A percentile compares a stretch with the other conserved stretches of the same genome.
Evolutionary conservation across 2,888 invertebrate genomes (phyloP).

Genomic region (Ashinkailepas kermadecensis): DNA sequence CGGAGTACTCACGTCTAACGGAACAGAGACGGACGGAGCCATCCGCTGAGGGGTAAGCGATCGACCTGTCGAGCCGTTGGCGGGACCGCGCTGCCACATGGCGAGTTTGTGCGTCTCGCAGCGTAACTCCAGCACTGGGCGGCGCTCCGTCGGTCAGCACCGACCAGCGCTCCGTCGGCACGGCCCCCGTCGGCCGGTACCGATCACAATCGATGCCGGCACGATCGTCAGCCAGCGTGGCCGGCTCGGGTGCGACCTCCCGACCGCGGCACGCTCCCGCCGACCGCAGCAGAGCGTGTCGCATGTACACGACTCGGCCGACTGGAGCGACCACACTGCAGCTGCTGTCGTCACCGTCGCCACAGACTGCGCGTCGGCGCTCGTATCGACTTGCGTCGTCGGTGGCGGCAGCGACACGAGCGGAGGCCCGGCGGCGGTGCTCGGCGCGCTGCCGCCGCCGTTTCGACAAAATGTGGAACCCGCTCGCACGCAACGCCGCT

Average conservation of each 20-base stretch:
- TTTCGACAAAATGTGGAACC: neutral
- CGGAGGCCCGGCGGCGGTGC: neutral
- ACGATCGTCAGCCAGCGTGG: neutral
- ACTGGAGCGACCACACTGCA: neutral
- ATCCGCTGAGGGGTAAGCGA: conserved; percentile 10
- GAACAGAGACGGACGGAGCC: neutral
- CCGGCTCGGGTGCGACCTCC: too few species aligned
- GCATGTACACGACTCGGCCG: neutral
- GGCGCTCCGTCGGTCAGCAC: too few species aligned
- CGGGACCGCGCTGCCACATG: conserved; percentile 9
- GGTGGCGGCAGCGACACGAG: neutral
- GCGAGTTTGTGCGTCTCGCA: neutral
- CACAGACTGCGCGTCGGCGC: conserved; percentile 12
- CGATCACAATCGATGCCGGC: neutral
- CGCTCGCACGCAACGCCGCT: neutral
- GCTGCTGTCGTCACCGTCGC: neutral
- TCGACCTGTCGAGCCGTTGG: neutral
- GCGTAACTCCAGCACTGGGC: too few species aligned
- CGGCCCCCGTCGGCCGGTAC: neutral
- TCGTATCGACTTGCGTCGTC: neutral
- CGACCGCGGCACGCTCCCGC: neutral
- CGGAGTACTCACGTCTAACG: conserved; percentile 5
- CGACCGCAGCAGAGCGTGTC: neutral
- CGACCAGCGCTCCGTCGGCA: neutral
- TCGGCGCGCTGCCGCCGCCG: neutral